A percentile compares a stretch with the other conserved stretches of the same genome.
These are phyloP conservation scores for Chromobotia macracanthus DNA, from an alignment of 2,797 vertebrate genomes.

Conservation along the genomic window DNA sequence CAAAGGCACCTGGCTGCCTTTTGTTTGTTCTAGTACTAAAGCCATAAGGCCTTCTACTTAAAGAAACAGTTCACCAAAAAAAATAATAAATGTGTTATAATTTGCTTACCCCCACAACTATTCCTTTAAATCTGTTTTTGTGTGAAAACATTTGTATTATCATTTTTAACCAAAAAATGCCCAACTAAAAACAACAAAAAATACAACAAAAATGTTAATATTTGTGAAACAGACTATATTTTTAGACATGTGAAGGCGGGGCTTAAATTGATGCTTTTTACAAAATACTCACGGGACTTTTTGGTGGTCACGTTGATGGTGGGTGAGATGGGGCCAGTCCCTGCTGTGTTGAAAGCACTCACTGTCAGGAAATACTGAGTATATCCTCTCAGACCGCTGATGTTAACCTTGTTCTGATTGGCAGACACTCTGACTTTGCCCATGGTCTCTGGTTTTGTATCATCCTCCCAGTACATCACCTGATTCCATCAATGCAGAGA, in stretches of 20 bases:
- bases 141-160: background rate
- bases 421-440: constrained; percentile 86
- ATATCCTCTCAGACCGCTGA: constrained; percentile 84
- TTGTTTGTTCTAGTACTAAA: background rate
- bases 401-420: constrained; percentile 85
- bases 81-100: background rate
- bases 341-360: constrained; percentile 92
- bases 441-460: constrained; percentile 88
- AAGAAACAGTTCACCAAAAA: no score
- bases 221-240: no score
- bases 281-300: constrained; percentile 86
- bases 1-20: constrained; percentile 4
- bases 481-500: constrained; percentile 62
- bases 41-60: background rate
- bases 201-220: no score
- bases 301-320: constrained; percentile 92
- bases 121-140: background rate
- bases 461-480: constrained; percentile 93
- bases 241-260: background rate
- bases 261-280: background rate
- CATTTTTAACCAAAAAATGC: no score
- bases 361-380: constrained; percentile 87
- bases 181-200: no score
- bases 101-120: background rate
- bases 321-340: constrained; percentile 88